Conservation (phyloP, 2,888 invertebrate species). For the Plutella xylostella region DNA sequence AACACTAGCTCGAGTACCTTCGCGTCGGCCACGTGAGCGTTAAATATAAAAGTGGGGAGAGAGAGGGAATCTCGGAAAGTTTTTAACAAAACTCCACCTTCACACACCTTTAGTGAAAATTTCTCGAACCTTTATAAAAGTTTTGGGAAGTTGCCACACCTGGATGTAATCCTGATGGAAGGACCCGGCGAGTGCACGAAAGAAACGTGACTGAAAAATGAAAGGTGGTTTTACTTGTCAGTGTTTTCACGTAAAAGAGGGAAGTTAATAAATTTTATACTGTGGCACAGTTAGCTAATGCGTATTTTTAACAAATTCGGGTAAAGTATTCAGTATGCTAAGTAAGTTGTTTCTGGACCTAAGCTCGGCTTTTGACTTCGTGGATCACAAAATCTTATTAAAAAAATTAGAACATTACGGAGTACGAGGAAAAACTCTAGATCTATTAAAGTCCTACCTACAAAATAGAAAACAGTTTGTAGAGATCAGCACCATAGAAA, state of each 20-base stretch:
- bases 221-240: background rate
- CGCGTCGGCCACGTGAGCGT: constrained; percentile 7
- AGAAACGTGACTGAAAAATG: background rate
- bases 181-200: background rate
- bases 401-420: no score
- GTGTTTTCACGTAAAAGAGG: background rate
- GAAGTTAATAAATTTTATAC: no score
- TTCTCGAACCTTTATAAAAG: constrained; percentile 3
- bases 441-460: background rate
- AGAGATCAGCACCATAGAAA: background rate
- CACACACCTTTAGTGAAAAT: constrained; percentile 5
- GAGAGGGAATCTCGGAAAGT: background rate
- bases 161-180: background rate
- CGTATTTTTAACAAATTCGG: no score
- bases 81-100: background rate
- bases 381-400: no score
- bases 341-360: no score
- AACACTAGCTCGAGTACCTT: background rate
- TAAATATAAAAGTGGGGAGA: constrained; percentile 7
- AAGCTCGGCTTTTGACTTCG: no score
- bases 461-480: background rate
- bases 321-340: no score
- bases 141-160: background rate
- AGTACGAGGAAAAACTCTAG: no score
- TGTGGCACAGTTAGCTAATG: no score